Evolutionary conservation across 2,888 invertebrate species (phyloP), one percentile per base, ranked within the genome.

Genomic region (Diarsia mendica): DNA sequence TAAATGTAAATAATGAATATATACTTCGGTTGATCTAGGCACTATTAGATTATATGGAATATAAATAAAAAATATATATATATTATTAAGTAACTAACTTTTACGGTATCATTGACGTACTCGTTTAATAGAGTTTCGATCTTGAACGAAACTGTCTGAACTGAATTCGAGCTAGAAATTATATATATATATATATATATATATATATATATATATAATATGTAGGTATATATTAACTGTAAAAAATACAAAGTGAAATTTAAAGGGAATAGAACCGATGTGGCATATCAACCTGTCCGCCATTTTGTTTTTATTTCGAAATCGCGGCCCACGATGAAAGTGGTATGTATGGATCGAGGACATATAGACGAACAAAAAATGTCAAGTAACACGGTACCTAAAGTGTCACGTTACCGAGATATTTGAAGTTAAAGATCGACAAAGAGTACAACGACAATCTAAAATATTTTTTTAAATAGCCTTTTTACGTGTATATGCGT

Each of bases 11-110:
- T n/a, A 49, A 39, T 65, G 9, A 15, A 46, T 46, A 33, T 61
- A 60, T 46, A 53, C 64, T 15, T 53, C 28, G n/a, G 49, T 48
- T 72, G 46, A 23, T 46, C n/a, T 67, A n/a, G n/a, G n/a, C n/a
- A 70, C 23, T 33, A 51, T 48, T 82, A 5, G 60, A 67, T 55
- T 28, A 55, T 48, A 64, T 65, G 8, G 18, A 46, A 68, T 51
- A 55, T n/a, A 55, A 55, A 64, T 55, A 46, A 53, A 70, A 49
- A n/a, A 20, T 39, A 23, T 18, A 15, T 18, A 15, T 49, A 46
- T 6, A 65, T 3, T n/a, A 49, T 49, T 9, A 20, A 11, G 5
- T 44, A 10, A n/a, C 23, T 44, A 49, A 15, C 5, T 18, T 49
- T 75, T 18, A 60, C 28, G n/a, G 44, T 49, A 49, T 49, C n/a